Evolutionary conservation across 2,888 invertebrate genomes (phyloP).

Genomic region (Drosophila pseudotalamancana): DNA sequence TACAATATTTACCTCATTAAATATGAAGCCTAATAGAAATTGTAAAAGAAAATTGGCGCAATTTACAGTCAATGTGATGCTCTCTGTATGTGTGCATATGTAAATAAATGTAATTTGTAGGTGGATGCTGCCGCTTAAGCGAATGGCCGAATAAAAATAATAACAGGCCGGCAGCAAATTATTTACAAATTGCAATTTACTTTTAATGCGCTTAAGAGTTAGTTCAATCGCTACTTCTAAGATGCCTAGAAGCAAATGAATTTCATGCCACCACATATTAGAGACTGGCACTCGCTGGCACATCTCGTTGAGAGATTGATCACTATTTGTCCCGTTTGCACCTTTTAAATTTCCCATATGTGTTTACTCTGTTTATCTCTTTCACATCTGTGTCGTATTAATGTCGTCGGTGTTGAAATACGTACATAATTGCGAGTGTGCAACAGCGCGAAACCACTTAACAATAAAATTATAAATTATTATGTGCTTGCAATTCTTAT

Average conservation of each 20-base stretch:
- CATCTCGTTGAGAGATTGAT: conserved; percentile 11
- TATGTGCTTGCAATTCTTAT: background rate
- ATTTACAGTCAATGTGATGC: conserved; percentile 24
- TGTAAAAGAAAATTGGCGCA: conserved; percentile 39
- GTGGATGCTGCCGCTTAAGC: background rate
- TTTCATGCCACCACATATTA: conserved; percentile 27
- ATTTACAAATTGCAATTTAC: background rate
- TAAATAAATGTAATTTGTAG: conserved; percentile 8
- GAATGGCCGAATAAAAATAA: background rate
- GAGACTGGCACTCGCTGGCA: conserved; percentile 27
- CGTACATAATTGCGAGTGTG: conserved; percentile 28
- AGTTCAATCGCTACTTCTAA: background rate
- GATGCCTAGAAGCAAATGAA: conserved; percentile 28
- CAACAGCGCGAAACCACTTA: conserved; percentile 41
- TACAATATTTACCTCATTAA: background rate
- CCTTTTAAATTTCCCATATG: background rate
- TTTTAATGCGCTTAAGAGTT: background rate
- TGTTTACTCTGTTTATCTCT: conserved; percentile 16
- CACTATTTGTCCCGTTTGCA: conserved; percentile 23
- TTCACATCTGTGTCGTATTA: conserved; percentile 38
- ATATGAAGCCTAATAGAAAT: conserved; percentile 5
- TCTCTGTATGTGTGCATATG: conserved; percentile 1
- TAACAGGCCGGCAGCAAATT: background rate
- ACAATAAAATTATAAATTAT: conserved; percentile 36
- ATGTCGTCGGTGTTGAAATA: conserved; percentile 25